These are phyloP conservation scores for Leuctra nigra DNA, from an alignment of 2,888 invertebrate species.

Conservation along the genomic window DNA sequence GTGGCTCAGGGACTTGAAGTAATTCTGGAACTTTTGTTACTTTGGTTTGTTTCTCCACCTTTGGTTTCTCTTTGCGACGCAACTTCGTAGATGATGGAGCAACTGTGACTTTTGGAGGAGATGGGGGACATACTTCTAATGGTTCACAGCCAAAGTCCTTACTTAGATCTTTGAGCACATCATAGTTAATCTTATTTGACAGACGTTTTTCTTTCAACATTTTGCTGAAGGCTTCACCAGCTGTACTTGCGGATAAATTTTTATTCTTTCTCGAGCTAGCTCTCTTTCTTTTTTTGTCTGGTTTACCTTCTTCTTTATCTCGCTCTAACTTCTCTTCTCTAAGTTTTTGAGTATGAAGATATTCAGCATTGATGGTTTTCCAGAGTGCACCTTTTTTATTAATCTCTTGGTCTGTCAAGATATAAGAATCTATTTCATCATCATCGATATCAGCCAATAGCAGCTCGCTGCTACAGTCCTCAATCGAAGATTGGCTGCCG, in stretches of 20 bases:
- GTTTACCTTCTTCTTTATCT: constrained; percentile 82
- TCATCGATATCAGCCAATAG: constrained; percentile 75
- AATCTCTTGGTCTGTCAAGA: constrained; percentile 75
- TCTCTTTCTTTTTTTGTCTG: constrained; percentile 70
- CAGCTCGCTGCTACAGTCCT: constrained; percentile 48
- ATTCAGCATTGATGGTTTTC: constrained; percentile 82
- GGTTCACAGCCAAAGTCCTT: neutral
- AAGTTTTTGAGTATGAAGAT: constrained; percentile 76
- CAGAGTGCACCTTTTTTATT: constrained; percentile 76
- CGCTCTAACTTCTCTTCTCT: constrained; percentile 74
- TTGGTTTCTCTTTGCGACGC: neutral
- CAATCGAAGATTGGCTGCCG: constrained; percentile 26
- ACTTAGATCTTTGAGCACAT: constrained; percentile 80
- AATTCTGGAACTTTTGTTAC: neutral
- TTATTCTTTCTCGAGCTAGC: constrained; percentile 55
- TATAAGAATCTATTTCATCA: constrained; percentile 80
- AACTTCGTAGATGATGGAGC: neutral
- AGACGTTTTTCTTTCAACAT: constrained; percentile 94
- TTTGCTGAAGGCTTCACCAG: constrained; percentile 91
- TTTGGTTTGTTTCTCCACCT: neutral
- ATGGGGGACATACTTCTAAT: neutral
- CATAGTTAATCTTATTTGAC: constrained; percentile 96
- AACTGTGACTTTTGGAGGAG: too few relatives aligned
- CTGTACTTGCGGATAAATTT: constrained; percentile 54
- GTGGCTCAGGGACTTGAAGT: too few relatives aligned